Evolutionary conservation across 2,113 vertebrate species (phyloP).

Genomic region (Dunckerocampus dactyliophorus): DNA sequence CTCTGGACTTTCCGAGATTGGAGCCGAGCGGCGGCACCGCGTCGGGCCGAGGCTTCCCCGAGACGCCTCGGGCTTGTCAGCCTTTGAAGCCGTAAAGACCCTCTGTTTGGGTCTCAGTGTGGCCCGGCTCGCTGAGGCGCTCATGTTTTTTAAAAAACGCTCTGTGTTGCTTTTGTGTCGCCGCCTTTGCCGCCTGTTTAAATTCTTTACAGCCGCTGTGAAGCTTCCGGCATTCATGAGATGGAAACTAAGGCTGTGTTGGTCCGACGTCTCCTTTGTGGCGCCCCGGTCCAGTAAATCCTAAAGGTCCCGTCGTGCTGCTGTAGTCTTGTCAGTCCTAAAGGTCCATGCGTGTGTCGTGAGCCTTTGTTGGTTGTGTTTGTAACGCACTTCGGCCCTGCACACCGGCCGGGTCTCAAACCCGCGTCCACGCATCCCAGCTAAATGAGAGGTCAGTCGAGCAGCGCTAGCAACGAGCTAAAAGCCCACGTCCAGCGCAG

Average conservation of each 20-base stretch:
- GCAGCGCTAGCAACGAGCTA: no score
- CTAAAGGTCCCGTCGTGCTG: no score
- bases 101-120: slow-evolving; percentile 40
- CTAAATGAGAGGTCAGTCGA: no score
- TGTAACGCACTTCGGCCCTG: no score
- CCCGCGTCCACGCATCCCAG: no score
- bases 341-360: no score
- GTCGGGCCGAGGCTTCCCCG: slow-evolving; percentile 49
- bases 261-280: no score
- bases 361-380: no score
- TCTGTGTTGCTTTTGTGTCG: slow-evolving; percentile 36
- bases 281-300: no score
- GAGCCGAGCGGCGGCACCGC: slow-evolving; percentile 61
- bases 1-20: slow-evolving; percentile 70
- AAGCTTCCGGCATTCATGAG: slow-evolving; percentile 4
- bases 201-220: background rate
- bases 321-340: no score
- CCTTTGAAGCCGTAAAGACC: slow-evolving; percentile 70
- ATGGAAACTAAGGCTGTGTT: background rate
- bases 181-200: background rate
- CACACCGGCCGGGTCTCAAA: no score
- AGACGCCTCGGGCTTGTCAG: slow-evolving; percentile 53
- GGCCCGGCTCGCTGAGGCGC: slow-evolving; percentile 54
- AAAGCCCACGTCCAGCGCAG: no score
- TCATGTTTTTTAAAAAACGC: slow-evolving; percentile 49